Evolutionary conservation across 2,797 vertebrate genomes (phyloP), one percentile per base, ranked within the genome.

Genomic region (Chelon labrosus): DNA sequence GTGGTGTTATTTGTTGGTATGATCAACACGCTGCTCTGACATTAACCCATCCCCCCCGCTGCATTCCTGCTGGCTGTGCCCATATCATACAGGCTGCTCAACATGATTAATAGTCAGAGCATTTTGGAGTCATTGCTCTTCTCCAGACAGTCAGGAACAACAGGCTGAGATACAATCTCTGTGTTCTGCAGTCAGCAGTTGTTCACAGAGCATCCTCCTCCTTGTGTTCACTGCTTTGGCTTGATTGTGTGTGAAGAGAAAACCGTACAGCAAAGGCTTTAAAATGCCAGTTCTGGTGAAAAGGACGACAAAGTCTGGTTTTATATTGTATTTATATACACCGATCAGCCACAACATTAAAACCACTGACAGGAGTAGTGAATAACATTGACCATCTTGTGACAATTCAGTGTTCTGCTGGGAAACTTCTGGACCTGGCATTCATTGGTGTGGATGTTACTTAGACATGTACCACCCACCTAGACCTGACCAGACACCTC

Each of bases 41-140:
- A 77, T 86, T 71, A 78, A 65, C 73, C 84, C 80, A 75, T 54
- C 76, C 79, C 82, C 62, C 47, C 70, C 25, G 2, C 25, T 44
- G 49, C 71, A 72, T 85, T 80, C 79, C 82, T 83, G 69, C 69
- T 70, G 60, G 73, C 77, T 44, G 39, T 68, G 53, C 79, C 90
- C 82, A 81, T 87, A 86, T 90, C 87, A 88, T 90, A 68, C 71
- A 39, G 83, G 65, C 77, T 13, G 56, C 80, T 81, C 77, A 67
- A 53, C 63, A 88, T 91, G 91, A 93, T 93, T 92, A 88, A 93
- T 93, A 81, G 87, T 85, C 80, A 49, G 74, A 83, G 84, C 75
- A 53, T 89, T 89, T 83, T 77, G 84, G 84, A 91, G 82, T 87
- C 87, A 88, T 91, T 84, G 80, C 85, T 91, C 84, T 87, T 90